phyloP scores from a whole-genome alignment of 2,113 vertebrate species.

The Brachirus orientalis region DNA sequence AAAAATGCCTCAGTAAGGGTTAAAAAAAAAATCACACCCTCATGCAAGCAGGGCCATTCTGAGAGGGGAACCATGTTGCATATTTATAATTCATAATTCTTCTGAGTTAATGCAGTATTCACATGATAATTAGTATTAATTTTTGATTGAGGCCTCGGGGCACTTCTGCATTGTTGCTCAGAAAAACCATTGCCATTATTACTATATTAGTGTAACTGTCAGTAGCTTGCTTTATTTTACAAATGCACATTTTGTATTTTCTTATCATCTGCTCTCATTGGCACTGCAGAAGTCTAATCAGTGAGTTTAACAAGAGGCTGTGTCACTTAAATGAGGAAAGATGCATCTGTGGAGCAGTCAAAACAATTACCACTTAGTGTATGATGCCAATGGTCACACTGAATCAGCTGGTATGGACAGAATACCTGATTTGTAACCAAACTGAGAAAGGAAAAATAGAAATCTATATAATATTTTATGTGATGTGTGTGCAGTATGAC shows the following conservation, averaged over 20 bases:
- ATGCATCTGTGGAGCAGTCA: conserved; percentile 41
- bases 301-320: conserved; percentile 45
- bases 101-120: conserved; percentile 81
- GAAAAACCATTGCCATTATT: conserved; percentile 67
- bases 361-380: conserved; percentile 23
- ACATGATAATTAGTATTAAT: conserved; percentile 84
- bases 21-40: conserved; percentile 55
- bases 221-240: conserved; percentile 77
- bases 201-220: conserved; percentile 81
- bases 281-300: conserved; percentile 44
- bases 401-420: background rate
- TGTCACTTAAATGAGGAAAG: conserved; percentile 68
- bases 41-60: conserved; percentile 53
- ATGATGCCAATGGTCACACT: background rate
- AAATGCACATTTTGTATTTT: conserved; percentile 78
- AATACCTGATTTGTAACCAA: background rate
- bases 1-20: conserved; percentile 24
- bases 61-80: conserved; percentile 79
- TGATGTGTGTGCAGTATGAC: too few species aligned
- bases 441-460: background rate
- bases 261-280: conserved; percentile 59
- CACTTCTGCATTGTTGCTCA: conserved; percentile 71
- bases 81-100: conserved; percentile 81
- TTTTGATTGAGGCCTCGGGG: conserved; percentile 80
- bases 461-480: too few species aligned